Conservation (phyloP, 2,888 invertebrate genomes). For the Dusona sp. region DNA sequence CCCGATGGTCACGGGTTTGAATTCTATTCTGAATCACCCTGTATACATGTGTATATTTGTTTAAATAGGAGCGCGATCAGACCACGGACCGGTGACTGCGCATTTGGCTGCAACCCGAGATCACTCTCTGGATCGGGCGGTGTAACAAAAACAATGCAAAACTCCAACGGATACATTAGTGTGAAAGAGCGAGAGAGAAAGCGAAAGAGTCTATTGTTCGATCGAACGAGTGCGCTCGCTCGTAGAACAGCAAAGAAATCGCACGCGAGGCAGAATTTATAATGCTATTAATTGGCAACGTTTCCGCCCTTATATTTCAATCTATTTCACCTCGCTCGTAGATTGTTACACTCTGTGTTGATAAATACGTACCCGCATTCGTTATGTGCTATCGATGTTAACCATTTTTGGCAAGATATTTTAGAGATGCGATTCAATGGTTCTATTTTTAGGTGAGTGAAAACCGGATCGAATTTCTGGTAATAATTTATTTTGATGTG, state of each 20-base stretch:
- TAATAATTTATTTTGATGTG: background rate
- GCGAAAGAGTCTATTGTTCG: conserved; percentile 76
- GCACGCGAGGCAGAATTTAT: conserved; percentile 76
- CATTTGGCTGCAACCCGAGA: conserved; percentile 41
- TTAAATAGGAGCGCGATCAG: conserved; percentile 15
- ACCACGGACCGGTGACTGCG: conserved; percentile 54
- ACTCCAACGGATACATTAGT: background rate
- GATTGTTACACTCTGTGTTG: conserved; percentile 31
- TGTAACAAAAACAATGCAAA: conserved; percentile 48
- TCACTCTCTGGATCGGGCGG: conserved; percentile 51
- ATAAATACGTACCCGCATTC: conserved; percentile 47
- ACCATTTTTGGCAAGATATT: background rate
- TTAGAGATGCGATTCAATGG: background rate
- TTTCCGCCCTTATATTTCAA: conserved; percentile 81
- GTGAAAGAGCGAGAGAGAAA: conserved; percentile 32
- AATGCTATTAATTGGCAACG: conserved; percentile 80
- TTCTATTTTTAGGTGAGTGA: background rate
- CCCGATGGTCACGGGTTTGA: too few relatives aligned
- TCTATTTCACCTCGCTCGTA: conserved; percentile 68
- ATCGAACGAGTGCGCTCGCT: conserved; percentile 72
- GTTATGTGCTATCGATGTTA: background rate
- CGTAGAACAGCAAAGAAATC: conserved; percentile 42
- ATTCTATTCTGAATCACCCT: too few relatives aligned
- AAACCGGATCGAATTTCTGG: background rate
- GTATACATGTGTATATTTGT: background rate